Conservation (phyloP, 2,113 vertebrate genomes). For the Cyprinodon variegatus region DNA sequence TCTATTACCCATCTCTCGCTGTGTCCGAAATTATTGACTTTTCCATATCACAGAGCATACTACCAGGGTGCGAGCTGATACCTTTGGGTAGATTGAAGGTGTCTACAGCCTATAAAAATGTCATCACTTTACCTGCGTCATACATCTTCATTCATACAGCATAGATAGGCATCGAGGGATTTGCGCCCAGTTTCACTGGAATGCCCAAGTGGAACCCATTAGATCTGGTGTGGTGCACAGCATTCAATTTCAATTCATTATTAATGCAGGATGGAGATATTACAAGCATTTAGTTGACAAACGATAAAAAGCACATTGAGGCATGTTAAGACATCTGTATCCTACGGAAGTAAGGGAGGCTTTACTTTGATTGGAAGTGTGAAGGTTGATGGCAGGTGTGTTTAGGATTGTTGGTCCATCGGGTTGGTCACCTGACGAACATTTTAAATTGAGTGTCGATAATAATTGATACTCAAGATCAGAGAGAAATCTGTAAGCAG, state of each 20-base stretch:
- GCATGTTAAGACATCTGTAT: conserved; percentile 46
- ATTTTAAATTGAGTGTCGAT: not conserved
- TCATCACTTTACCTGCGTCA: conserved; percentile 62
- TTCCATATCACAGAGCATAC: conserved; percentile 48
- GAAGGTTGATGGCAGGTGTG: not conserved
- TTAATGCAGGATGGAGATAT: conserved; percentile 53
- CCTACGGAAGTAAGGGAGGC: conserved; percentile 32
- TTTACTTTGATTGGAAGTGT: conserved; percentile 7
- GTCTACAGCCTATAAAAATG: conserved; percentile 62
- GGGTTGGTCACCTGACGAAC: not conserved
- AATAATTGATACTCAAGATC: not conserved
- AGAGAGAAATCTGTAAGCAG: not conserved
- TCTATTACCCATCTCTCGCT: conserved; percentile 1
- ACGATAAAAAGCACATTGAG: conserved; percentile 19
- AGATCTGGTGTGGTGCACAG: conserved; percentile 31
- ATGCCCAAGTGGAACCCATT: conserved; percentile 43
- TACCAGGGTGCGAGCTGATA: conserved; percentile 33
- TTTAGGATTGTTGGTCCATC: not conserved
- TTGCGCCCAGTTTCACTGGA: conserved; percentile 53
- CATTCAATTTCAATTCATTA: conserved; percentile 58
- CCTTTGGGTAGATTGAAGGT: conserved; percentile 56
- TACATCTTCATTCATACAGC: conserved; percentile 69
- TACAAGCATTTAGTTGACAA: conserved; percentile 44
- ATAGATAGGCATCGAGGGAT: conserved; percentile 59
- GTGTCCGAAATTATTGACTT: conserved; percentile 43